phyloP scores from a whole-genome alignment of 2,113 vertebrate species.

The Brienomyrus longianalis region DNA sequence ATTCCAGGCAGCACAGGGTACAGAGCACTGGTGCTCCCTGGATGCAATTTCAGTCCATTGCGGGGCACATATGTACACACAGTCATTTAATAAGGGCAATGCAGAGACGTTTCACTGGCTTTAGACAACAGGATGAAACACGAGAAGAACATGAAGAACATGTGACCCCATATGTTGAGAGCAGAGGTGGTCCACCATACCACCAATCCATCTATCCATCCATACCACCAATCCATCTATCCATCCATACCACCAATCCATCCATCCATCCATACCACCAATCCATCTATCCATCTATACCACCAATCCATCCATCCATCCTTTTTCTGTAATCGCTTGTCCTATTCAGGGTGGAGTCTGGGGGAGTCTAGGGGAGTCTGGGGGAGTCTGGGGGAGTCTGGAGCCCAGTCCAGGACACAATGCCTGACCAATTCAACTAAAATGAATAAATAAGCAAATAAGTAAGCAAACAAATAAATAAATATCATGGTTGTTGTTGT shows the following conservation, averaged over 20 bases:
- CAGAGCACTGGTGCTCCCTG: background rate
- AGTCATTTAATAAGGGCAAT: background rate
- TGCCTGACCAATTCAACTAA: background rate
- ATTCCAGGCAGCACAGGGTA: background rate
- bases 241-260: too few species aligned
- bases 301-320: too few species aligned
- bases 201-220: background rate
- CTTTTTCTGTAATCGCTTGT: background rate
- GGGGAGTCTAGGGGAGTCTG: too few species aligned
- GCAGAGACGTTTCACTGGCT: background rate
- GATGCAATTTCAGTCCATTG: background rate
- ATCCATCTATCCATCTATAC: too few species aligned
- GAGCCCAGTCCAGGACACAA: background rate
- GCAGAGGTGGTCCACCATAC: background rate
- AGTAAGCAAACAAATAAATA: background rate
- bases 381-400: too few species aligned
- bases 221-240: too few species aligned
- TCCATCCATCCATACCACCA: too few species aligned
- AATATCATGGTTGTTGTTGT: background rate
- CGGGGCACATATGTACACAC: background rate
- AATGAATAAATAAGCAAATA: background rate
- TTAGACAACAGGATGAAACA: background rate
- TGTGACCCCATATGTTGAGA: background rate
- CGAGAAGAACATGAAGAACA: background rate
- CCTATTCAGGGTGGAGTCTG: background rate